Evolutionary conservation across 2,888 invertebrate species (phyloP).

Genomic region (Mycalesis mineus): DNA sequence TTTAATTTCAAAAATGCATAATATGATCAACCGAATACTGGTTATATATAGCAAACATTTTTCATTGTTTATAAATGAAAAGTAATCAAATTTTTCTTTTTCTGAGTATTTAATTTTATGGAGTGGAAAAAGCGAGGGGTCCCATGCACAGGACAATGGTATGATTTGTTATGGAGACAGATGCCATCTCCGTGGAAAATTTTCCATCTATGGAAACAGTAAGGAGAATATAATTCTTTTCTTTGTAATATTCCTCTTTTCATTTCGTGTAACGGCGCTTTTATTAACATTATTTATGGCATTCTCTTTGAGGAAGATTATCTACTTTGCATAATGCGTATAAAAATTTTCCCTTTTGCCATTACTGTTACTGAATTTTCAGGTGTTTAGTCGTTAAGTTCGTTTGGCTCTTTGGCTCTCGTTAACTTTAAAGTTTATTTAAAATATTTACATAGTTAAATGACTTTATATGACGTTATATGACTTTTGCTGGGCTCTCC

Average conservation of each 20-base stretch:
- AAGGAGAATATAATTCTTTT: conserved; percentile 42
- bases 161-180: conserved; percentile 63
- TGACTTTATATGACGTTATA: too few relatives aligned
- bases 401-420: not conserved
- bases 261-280: conserved; percentile 38
- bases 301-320: conserved; percentile 31
- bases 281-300: conserved; percentile 51
- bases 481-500: too few relatives aligned
- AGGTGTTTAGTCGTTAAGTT: conserved; percentile 10
- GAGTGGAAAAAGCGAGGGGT: conserved; percentile 59
- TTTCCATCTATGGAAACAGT: conserved; percentile 35
- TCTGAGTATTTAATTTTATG: conserved; percentile 66
- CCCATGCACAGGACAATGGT: conserved; percentile 50
- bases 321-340: conserved; percentile 28
- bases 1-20: too few relatives aligned
- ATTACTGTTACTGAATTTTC: conserved; percentile 8
- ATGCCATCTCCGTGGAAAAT: conserved; percentile 50
- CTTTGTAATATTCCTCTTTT: conserved; percentile 31
- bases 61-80: conserved; percentile 31
- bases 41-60: conserved; percentile 12
- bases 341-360: conserved; percentile 14
- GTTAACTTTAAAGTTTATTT: not conserved
- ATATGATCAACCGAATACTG: too few relatives aligned
- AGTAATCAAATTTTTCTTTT: conserved; percentile 53
- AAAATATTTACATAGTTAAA: too few relatives aligned